Base-by-base conservation (phyloP, 1,140 invertebrate genomes). In the Cephus cinctus region DNA sequence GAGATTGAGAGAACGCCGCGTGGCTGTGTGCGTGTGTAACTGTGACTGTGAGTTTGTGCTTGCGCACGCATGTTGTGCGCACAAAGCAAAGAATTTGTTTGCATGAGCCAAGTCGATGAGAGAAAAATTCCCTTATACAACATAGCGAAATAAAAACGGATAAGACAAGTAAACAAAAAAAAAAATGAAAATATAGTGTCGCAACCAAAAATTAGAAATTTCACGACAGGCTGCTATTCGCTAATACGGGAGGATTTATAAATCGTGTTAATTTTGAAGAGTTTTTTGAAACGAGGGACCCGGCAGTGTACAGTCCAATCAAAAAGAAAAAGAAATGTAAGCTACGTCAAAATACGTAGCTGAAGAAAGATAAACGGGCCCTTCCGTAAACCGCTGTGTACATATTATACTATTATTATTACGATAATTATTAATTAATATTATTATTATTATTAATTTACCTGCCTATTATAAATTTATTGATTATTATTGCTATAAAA, bases 361-460 rank as follows among this genome's bases (percentile, higher is more conserved):
- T 62, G 52, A 16, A 14, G 22, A 11, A 48, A 34, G 40, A 50
- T 54, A 61, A 47, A 11, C n/a, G 54, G 58, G 31, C 58, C 54
- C 54, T 60, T 49, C 30, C 30, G 38, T 44, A 44, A 61, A 57
- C 40, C 49, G 44, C 56, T 61, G 32, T 68, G 65, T 68, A 68
- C 48, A 68, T 68, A 68, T 39, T 61, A 61, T 57, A 64, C 47
- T 68, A 69, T 63, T 56, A 69, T 30, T 11, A 30, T 65, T 68
- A 71, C 45, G 43, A 62, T 65, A 58, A 67, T 67, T 61, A 66
- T 69, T 60, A 9, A 36, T 36, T 36, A 36, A 15, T n/a, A 67
- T 65, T 59, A 65, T 68, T 54, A 73, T 72, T 65, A 71, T 71
- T 71, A 71, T 69, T 71, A 65, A 67, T 66, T 70, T 71, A 69